Base-by-base conservation (phyloP, 2,888 invertebrate species). In the Eupeodes luniger region DNA sequence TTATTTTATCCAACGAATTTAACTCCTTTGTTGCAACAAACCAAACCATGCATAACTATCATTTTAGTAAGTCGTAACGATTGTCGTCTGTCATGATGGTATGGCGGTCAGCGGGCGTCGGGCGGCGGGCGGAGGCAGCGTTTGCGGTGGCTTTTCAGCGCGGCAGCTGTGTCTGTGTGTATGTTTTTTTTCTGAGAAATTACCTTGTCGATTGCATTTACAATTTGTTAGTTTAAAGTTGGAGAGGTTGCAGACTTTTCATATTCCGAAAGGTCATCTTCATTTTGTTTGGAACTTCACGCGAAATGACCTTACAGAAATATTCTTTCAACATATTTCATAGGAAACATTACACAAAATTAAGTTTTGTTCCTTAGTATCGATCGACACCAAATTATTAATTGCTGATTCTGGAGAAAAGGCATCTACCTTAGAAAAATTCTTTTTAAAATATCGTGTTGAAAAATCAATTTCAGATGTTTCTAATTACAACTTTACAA, bases 1-100 rank as follows among this genome's bases (percentile, higher is more conserved):
- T 86, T 66, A 86, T 83, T 86, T 86, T 66, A 86, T 82, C 51
- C 85, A 69, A 62, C 74, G 77, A 44, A 81, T 85, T 77, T 53
- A 69, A 77, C 67, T 79, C 74, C 74, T 62, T 78, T 76, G 76
- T 81, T 55, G 75, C 69, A 14, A 61, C 74, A n/a, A 53, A 69
- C 19, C 74, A n/a, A 53, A 69, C 19, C 78, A 81, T 74, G 85
- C 78, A 79, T 85, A 78, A 78, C 78, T 81, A 82, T 86, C 57
- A 70, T 82, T 82, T 81, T 75, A 80, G 78, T 81, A 69, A 84
- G 74, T 69, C 79, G 84, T 84, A 84, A 79, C 53, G 75, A 57
- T 79, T 82, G 70, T 86, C 82, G 64, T 80, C 51, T 61, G 69
- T 61, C 69, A 70, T 78, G 79, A 64, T 69, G 75, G 19, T 16